phyloP scores from a whole-genome alignment of 2,888 invertebrate species.

The Mylabris sibirica region DNA sequence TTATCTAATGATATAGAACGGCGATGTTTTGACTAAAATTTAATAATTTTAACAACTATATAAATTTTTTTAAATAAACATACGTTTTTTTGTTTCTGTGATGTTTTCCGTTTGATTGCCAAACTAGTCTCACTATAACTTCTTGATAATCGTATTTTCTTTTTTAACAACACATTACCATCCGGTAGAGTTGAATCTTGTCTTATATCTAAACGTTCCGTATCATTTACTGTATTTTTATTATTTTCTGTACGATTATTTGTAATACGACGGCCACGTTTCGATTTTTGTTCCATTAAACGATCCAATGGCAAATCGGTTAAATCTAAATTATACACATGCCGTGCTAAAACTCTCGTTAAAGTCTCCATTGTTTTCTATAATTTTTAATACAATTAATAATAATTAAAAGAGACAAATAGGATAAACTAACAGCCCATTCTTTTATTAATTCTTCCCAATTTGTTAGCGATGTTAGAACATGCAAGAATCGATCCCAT shows the following conservation, averaged over 20 bases:
- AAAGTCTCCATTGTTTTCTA: constrained; percentile 97
- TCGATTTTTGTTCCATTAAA: constrained; percentile 79
- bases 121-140: constrained; percentile 69
- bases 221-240: constrained; percentile 41
- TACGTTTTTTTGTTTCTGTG: constrained; percentile 47
- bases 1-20: constrained; percentile 57
- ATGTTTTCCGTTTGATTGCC: constrained; percentile 51
- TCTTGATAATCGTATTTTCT: constrained; percentile 54
- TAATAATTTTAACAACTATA: constrained; percentile 17
- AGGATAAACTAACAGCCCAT: constrained; percentile 83
- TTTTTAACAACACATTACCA: constrained; percentile 46
- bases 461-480: constrained; percentile 86
- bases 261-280: constrained; percentile 66
- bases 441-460: constrained; percentile 96
- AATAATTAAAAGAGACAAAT: constrained; percentile 18
- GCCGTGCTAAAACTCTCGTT: constrained; percentile 91
- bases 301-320: constrained; percentile 84
- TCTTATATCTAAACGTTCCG: constrained; percentile 45
- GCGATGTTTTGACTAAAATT: constrained; percentile 48
- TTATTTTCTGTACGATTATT: constrained; percentile 48
- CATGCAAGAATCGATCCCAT: constrained; percentile 92
- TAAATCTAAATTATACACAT: constrained; percentile 93
- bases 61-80: too few relatives aligned
- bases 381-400: constrained; percentile 15
- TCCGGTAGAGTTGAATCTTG: constrained; percentile 57